Percentiles rank a stretch among this genome's conserved stretches.
Evolutionary conservation across 2,888 invertebrate genomes (phyloP).

Genomic region (Volucella inanis): DNA sequence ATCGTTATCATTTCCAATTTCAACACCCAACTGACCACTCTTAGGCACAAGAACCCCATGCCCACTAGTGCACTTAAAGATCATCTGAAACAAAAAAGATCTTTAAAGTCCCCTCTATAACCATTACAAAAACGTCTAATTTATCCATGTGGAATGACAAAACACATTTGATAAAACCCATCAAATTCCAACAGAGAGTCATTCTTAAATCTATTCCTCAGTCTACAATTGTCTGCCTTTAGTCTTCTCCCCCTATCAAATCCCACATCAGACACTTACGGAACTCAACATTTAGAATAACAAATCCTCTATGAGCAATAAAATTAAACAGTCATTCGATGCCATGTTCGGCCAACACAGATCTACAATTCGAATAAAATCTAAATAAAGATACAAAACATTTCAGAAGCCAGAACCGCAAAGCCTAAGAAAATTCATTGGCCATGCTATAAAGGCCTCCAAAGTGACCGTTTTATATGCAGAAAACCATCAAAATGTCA

Average conservation of each 20-base stretch:
- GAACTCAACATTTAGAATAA: slow-evolving; percentile 46
- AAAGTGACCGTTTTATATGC: slow-evolving; percentile 46
- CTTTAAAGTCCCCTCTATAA: neutral
- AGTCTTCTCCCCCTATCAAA: slow-evolving; percentile 25
- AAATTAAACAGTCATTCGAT: slow-evolving; percentile 68
- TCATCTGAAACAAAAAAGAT: too few species aligned
- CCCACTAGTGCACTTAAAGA: too few species aligned
- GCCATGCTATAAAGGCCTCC: neutral
- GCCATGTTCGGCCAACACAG: slow-evolving; percentile 14
- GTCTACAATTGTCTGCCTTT: too few species aligned
- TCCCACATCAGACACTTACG: slow-evolving; percentile 23
- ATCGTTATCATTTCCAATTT: too few species aligned
- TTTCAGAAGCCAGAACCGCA: slow-evolving; percentile 49
- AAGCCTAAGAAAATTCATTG: slow-evolving; percentile 1
- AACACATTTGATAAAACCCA: slow-evolving; percentile 15
- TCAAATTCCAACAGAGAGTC: neutral
- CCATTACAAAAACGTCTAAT: neutral
- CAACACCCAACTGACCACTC: too few species aligned
- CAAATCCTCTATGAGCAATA: slow-evolving; percentile 56
- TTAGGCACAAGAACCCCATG: too few species aligned
- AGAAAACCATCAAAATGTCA: slow-evolving; percentile 70
- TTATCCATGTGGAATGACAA: slow-evolving; percentile 2
- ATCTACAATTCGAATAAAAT: slow-evolving; percentile 31
- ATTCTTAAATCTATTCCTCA: neutral
- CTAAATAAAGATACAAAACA: slow-evolving; percentile 61